phyloP scores from a whole-genome alignment of 2,797 vertebrate species.

The Argyrosomus regius region DNA sequence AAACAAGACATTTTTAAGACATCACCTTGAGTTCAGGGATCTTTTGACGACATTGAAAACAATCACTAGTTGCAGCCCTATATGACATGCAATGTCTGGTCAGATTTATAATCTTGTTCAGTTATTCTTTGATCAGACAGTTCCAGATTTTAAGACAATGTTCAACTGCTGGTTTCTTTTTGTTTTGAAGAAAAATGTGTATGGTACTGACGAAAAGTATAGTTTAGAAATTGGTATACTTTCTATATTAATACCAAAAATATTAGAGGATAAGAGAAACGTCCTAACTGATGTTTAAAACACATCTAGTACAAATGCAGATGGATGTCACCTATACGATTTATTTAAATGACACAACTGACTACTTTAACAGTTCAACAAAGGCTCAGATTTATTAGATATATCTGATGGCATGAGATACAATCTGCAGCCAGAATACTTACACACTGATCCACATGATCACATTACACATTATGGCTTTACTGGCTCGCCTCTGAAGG shows the following conservation, averaged over 20 bases:
- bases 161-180: background rate
- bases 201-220: no score
- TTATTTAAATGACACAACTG: background rate
- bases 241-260: no score
- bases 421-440: conserved; percentile 35
- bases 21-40: background rate
- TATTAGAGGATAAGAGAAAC: no score
- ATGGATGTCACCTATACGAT: background rate
- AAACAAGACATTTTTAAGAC: background rate
- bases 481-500: conserved; percentile 27
- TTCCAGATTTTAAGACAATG: background rate
- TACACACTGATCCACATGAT: conserved; percentile 44
- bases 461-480: conserved; percentile 42
- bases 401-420: background rate
- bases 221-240: no score
- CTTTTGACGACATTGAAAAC: background rate
- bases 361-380: background rate
- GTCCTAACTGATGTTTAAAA: background rate
- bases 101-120: background rate
- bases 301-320: background rate
- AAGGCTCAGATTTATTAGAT: background rate
- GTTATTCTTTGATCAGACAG: background rate
- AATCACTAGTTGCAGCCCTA: background rate
- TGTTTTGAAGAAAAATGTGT: no score
- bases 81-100: background rate